Evolutionary conservation across 1,140 invertebrate species (phyloP).

Genomic region (Vanessa atalanta): DNA sequence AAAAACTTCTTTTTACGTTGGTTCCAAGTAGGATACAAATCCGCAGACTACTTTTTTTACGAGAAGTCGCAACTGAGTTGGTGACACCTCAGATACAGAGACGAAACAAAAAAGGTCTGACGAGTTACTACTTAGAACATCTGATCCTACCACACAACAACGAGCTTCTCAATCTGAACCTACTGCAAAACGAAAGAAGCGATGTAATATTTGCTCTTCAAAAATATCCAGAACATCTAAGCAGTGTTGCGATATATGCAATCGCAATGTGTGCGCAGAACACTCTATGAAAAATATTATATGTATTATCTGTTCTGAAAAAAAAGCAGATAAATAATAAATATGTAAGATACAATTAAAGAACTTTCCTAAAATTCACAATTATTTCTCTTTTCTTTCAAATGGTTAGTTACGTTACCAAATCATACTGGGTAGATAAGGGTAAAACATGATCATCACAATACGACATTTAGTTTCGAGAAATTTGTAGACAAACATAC

Average conservation of each 20-base stretch:
- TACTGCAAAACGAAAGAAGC: neutral
- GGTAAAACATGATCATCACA: too few species aligned
- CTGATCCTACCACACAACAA: neutral
- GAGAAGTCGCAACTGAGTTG: conserved; percentile 4
- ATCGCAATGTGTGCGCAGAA: neutral
- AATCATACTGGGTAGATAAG: too few species aligned
- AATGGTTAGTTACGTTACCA: too few species aligned
- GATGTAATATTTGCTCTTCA: neutral
- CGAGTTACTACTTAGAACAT: conserved; percentile 8
- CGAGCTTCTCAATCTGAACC: too few species aligned
- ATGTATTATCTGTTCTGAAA: neutral
- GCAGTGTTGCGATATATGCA: neutral
- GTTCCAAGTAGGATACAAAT: too few species aligned
- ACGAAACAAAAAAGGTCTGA: conserved; percentile 3
- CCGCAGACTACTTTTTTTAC: neutral
- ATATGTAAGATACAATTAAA: too few species aligned
- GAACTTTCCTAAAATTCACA: too few species aligned
- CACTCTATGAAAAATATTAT: conserved; percentile 4
- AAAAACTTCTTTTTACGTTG: neutral
- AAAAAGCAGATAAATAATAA: too few species aligned
- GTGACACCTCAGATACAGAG: neutral
- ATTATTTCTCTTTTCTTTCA: too few species aligned
- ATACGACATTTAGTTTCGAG: too few species aligned
- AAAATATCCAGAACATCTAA: neutral
- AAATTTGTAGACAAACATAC: too few species aligned